These are phyloP conservation scores for Capitulum mitella DNA, from an alignment of 2,888 invertebrate species.

Conservation along the genomic window DNA sequence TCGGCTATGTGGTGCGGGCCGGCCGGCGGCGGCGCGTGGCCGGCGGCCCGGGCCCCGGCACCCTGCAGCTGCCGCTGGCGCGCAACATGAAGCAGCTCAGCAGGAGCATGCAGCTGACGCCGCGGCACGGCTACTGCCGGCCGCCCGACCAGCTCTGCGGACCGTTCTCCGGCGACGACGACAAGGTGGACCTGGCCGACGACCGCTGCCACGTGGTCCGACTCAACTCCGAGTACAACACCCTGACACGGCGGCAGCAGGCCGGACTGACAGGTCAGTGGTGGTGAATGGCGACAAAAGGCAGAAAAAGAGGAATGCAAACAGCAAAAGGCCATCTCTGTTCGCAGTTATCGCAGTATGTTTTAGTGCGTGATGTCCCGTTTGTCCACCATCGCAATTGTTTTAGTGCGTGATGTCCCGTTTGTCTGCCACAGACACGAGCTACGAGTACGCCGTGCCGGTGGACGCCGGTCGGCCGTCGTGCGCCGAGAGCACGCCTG, in stretches of 20 bases:
- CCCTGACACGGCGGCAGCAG: not conserved
- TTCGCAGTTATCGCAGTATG: too few species aligned
- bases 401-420: not conserved
- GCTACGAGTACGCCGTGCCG: conserved; percentile 15
- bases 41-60: not conserved
- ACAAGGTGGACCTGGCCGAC: not conserved
- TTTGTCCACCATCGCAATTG: not conserved
- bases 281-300: too few species aligned
- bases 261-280: not conserved
- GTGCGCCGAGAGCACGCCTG: too few species aligned
- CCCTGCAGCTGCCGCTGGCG: conserved; percentile 4
- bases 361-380: not conserved
- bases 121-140: not conserved
- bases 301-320: too few species aligned
- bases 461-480: not conserved
- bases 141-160: not conserved
- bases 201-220: conserved; percentile 8
- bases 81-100: not conserved
- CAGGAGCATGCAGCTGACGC: not conserved
- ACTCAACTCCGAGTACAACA: conserved; percentile 23
- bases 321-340: too few species aligned
- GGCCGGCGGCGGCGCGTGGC: conserved; percentile 13
- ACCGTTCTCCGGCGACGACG: not conserved
- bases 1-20: conserved; percentile 14
- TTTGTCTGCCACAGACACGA: not conserved